Conservation (phyloP, 2,888 invertebrate genomes). For the Omphaloscelis lunosa region DNA sequence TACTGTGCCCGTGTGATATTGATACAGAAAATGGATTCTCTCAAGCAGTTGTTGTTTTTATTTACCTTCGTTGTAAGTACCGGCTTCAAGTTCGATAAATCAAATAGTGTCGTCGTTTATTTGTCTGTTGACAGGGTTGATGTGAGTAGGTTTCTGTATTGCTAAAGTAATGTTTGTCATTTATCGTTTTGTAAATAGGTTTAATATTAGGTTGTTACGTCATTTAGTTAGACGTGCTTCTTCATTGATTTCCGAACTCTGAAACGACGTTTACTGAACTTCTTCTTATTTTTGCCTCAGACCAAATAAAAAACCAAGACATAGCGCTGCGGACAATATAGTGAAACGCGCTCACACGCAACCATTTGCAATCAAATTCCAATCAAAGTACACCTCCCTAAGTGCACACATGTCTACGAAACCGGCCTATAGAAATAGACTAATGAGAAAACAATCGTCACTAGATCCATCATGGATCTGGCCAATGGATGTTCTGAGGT, state of each 20-base stretch:
- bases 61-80: background rate
- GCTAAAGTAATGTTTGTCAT: background rate
- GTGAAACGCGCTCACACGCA: too few species aligned
- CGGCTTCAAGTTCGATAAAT: background rate
- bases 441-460: too few species aligned
- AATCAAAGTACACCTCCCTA: too few species aligned
- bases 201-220: background rate
- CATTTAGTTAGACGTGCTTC: background rate
- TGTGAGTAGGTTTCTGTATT: background rate
- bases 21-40: conserved; percentile 32
- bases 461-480: too few species aligned
- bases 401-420: too few species aligned
- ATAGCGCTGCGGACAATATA: too few species aligned
- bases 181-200: background rate
- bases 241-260: too few species aligned
- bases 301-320: too few species aligned
- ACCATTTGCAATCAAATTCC: too few species aligned
- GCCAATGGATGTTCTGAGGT: too few species aligned
- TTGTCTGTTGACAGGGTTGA: background rate
- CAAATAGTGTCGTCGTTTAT: conserved; percentile 1
- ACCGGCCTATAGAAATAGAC: too few species aligned
- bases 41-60: conserved; percentile 4
- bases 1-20: background rate
- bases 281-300: too few species aligned
- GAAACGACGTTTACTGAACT: background rate